These are phyloP conservation scores for Hemitrygon akajei DNA, from an alignment of 2,797 vertebrate genomes.

Conservation along the genomic window DNA sequence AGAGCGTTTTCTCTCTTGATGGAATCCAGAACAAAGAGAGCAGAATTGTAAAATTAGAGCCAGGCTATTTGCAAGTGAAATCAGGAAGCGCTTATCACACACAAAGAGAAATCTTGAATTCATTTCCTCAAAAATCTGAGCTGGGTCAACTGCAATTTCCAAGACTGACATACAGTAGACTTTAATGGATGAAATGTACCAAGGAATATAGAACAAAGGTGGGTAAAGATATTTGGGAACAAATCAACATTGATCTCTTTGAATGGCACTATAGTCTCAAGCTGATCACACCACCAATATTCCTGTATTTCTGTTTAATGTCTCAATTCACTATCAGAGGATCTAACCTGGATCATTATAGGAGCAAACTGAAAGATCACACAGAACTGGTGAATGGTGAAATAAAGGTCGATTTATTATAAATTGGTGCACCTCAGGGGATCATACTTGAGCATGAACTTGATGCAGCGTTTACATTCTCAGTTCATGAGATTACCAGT, in stretches of 20 bases:
- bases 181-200: background rate
- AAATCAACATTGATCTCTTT: background rate
- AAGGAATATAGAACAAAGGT: background rate
- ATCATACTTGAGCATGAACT: too few species aligned
- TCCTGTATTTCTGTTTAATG: background rate
- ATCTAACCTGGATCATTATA: too few species aligned
- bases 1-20: background rate
- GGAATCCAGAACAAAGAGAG: background rate
- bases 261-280: background rate
- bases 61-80: background rate
- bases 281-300: background rate
- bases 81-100: background rate
- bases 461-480: too few species aligned
- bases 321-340: background rate
- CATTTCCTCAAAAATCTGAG: background rate
- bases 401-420: too few species aligned
- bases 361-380: too few species aligned
- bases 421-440: too few species aligned
- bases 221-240: background rate
- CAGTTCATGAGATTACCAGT: too few species aligned
- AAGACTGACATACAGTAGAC: background rate
- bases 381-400: too few species aligned
- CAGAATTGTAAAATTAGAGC: background rate
- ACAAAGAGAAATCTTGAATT: background rate
- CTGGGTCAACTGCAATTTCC: constrained; percentile 10